Conservation (phyloP, 1,140 invertebrate species). For the Phenacoccus solenopsis region DNA sequence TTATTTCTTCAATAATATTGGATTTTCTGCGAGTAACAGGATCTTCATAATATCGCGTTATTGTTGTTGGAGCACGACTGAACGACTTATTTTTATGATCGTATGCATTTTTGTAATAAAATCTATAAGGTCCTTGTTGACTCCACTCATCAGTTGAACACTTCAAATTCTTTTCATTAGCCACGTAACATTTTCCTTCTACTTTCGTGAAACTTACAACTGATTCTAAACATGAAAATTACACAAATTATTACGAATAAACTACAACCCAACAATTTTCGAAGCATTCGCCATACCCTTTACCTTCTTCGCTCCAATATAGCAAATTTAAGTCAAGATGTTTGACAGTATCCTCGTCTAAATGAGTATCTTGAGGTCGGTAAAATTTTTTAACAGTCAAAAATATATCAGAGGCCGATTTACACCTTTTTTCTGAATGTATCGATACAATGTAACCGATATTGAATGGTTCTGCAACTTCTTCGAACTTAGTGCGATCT, state of each 20-base stretch:
- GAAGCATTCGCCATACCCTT: too few species aligned
- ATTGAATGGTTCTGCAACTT: neutral
- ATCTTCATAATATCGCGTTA: neutral
- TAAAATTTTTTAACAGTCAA: constrained; percentile 58
- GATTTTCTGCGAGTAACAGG: neutral
- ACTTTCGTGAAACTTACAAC: neutral
- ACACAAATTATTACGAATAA: neutral
- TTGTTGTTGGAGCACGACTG: constrained; percentile 35
- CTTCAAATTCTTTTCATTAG: constrained; percentile 42
- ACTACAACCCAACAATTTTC: too few species aligned
- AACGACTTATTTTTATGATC: constrained; percentile 60
- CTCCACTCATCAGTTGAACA: constrained; percentile 46
- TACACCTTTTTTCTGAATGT: constrained; percentile 35
- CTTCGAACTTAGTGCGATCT: neutral
- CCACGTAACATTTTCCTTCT: constrained; percentile 46
- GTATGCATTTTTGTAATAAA: constrained; percentile 64
- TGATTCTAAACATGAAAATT: neutral
- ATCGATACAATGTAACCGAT: neutral
- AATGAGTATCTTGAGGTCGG: constrained; percentile 61
- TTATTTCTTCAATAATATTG: constrained; percentile 22
- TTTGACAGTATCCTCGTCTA: constrained; percentile 35
- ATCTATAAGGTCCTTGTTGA: constrained; percentile 48
- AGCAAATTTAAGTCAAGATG: constrained; percentile 54
- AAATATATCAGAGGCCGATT: constrained; percentile 47
- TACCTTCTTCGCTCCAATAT: constrained; percentile 50